A percentile compares a stretch with the other conserved stretches of the same genome.
phyloP scores from a whole-genome alignment of 1,140 invertebrate genomes.

The Drosophila elegans region DNA sequence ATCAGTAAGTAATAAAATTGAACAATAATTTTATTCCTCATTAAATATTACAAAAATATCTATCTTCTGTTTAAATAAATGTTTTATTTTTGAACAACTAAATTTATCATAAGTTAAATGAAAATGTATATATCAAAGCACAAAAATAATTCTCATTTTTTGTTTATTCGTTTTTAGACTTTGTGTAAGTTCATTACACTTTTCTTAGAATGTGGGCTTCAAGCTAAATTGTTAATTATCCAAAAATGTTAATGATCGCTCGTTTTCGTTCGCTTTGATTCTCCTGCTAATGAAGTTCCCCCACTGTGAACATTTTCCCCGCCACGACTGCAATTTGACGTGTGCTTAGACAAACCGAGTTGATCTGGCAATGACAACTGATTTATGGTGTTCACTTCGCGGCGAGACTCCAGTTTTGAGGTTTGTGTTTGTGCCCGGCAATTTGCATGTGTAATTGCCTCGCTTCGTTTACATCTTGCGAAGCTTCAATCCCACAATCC shows the following conservation, averaged over 20 bases:
- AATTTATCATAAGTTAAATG: no score
- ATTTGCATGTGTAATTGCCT: constrained; percentile 64
- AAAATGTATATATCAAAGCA: neutral
- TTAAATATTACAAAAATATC: no score
- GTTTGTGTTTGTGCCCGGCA: constrained; percentile 13
- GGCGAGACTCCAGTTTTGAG: constrained; percentile 35
- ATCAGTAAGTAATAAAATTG: no score
- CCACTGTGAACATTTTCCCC: neutral
- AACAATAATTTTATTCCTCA: no score
- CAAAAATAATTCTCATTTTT: neutral
- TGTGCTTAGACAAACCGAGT: constrained; percentile 45
- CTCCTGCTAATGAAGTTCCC: constrained; percentile 18
- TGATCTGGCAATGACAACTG: constrained; percentile 49
- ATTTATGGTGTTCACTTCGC: constrained; percentile 49
- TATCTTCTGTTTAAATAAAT: no score
- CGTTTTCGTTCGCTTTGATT: constrained; percentile 6
- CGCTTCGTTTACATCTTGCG: constrained; percentile 28
- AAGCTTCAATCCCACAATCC: constrained; percentile 25
- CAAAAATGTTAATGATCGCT: constrained; percentile 26
- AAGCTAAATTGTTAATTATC: constrained; percentile 17
- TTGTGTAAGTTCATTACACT: neutral
- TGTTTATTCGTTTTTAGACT: neutral
- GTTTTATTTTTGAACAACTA: no score
- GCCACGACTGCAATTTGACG: constrained; percentile 30
- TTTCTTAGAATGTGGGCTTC: neutral